Conservation (phyloP, 2,113 vertebrate species). For the Percopsis transmontana region DNA sequence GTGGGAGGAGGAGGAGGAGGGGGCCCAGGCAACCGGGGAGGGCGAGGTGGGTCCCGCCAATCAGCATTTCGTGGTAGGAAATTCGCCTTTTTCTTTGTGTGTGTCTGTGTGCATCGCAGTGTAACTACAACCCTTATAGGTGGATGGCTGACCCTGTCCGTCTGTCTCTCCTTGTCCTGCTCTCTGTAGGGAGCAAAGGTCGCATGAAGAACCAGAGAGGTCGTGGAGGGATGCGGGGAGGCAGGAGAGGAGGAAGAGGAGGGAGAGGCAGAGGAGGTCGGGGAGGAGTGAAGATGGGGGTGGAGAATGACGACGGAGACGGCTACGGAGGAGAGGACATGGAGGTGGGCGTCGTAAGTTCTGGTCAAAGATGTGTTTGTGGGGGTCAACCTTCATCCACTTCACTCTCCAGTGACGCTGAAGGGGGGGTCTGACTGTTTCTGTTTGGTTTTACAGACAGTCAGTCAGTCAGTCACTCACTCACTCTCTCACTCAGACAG, state of each 20-base stretch:
- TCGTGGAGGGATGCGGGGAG: conserved; percentile 82
- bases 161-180: conserved; percentile 4
- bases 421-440: too few relatives aligned
- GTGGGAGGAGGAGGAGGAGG: conserved; percentile 71
- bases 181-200: conserved; percentile 78
- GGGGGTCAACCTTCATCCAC: not conserved
- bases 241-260: conserved; percentile 79
- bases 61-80: too few relatives aligned
- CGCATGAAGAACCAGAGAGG: conserved; percentile 85
- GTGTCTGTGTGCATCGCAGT: not conserved
- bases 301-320: conserved; percentile 83
- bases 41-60: conserved; percentile 59
- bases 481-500: too few relatives aligned
- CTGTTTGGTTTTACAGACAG: too few relatives aligned
- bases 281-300: conserved; percentile 69
- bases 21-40: conserved; percentile 42
- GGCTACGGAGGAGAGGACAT: conserved; percentile 68
- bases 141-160: too few relatives aligned
- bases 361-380: too few relatives aligned
- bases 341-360: conserved; percentile 63
- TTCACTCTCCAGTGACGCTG: not conserved
- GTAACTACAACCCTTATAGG: too few relatives aligned
- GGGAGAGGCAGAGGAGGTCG: conserved; percentile 70
- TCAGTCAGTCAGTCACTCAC: too few relatives aligned
- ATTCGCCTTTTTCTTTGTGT: not conserved